Conservation (phyloP, 2,797 vertebrate genomes). For the Vultur gryphus region DNA sequence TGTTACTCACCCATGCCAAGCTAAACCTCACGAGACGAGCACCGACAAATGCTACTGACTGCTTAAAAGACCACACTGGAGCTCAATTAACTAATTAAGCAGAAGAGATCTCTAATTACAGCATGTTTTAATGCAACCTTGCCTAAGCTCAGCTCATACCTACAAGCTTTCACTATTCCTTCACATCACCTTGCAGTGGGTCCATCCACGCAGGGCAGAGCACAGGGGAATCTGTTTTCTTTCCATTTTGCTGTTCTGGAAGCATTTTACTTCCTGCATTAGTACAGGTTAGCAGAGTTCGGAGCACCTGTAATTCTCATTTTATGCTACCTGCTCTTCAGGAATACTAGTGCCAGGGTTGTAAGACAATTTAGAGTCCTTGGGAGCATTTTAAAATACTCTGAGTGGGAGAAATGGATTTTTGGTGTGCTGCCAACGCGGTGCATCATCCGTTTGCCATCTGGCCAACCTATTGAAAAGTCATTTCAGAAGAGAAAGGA, state of each 20-base stretch:
- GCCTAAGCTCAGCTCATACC: background rate
- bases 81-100: background rate
- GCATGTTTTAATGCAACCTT: background rate
- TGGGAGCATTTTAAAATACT: background rate
- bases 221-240: background rate
- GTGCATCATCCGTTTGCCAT: background rate
- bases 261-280: background rate
- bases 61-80: background rate
- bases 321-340: background rate
- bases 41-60: background rate
- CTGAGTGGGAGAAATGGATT: background rate
- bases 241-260: background rate
- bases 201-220: background rate
- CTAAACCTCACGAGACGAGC: background rate
- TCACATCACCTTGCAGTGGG: rapidly evolving
- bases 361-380: background rate
- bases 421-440: rapidly evolving
- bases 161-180: background rate
- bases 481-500: background rate
- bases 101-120: background rate
- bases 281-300: background rate
- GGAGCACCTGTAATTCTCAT: background rate
- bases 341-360: background rate
- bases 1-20: background rate
- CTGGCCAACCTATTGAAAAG: background rate